Conservation (phyloP, 2,888 invertebrate genomes). For the Quadroppia sp. region DNA sequence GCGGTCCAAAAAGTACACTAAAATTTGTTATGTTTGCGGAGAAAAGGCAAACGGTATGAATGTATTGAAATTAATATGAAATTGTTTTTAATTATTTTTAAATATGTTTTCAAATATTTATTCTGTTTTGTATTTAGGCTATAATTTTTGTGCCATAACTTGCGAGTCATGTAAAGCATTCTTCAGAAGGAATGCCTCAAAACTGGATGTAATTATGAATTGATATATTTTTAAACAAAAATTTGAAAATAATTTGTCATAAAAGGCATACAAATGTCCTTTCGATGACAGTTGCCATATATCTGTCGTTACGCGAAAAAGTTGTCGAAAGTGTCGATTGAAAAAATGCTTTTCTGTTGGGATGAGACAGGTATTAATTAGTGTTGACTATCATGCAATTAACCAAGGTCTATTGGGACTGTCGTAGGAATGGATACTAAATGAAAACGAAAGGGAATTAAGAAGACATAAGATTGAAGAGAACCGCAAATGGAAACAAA, state of each 20-base stretch:
- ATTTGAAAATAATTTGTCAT: no score
- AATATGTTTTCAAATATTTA: not conserved
- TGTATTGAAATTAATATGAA: not conserved
- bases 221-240: not conserved
- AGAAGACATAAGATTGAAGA: conserved; percentile 82
- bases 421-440: conserved; percentile 87
- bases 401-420: no score
- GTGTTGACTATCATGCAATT: no score
- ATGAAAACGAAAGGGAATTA: conserved; percentile 82
- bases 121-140: conserved; percentile 51
- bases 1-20: no score
- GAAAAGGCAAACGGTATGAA: conserved; percentile 41
- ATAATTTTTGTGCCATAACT: conserved; percentile 91
- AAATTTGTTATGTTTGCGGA: conserved; percentile 37
- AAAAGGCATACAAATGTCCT: conserved; percentile 79
- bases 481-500: conserved; percentile 43
- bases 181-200: conserved; percentile 85
- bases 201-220: conserved; percentile 65
- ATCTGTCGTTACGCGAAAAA: conserved; percentile 82
- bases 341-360: conserved; percentile 89
- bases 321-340: conserved; percentile 92
- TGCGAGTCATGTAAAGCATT: conserved; percentile 98
- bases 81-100: not conserved
- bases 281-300: conserved; percentile 87
- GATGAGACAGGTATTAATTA: conserved; percentile 70